phyloP scores from a whole-genome alignment of 2,888 invertebrate species.

The Coecobrya sp. region DNA sequence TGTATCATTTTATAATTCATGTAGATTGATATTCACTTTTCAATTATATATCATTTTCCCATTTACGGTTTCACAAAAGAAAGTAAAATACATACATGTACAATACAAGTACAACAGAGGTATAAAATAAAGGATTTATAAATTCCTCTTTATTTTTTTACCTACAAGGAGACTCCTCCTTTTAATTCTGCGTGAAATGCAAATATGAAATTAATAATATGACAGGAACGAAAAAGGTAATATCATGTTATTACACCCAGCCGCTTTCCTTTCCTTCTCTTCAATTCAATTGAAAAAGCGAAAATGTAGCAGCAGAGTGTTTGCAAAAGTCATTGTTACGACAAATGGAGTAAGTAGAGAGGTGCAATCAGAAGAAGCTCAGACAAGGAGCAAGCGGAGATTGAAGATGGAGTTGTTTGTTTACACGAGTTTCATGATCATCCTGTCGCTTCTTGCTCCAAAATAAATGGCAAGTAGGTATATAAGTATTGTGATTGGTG shows the following conservation, averaged over 20 bases:
- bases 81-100: neutral
- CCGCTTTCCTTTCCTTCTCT: slow-evolving; percentile 3
- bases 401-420: slow-evolving; percentile 41
- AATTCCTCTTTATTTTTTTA: too few species aligned
- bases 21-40: too few species aligned
- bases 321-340: neutral
- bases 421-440: slow-evolving; percentile 54
- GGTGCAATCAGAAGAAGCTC: slow-evolving; percentile 72
- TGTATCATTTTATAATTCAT: too few species aligned
- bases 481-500: slow-evolving; percentile 2
- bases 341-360: slow-evolving; percentile 34
- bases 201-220: slow-evolving; percentile 12
- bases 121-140: too few species aligned
- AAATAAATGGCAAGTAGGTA: slow-evolving; percentile 31
- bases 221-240: neutral
- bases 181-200: slow-evolving; percentile 33
- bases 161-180: neutral
- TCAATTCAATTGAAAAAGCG: neutral
- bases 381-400: slow-evolving; percentile 21
- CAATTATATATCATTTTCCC: neutral
- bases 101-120: too few species aligned
- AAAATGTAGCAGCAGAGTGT: neutral
- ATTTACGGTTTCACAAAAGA: neutral
- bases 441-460: slow-evolving; percentile 16
- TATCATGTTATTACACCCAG: neutral